These are phyloP conservation scores for Helicoverpa assulta DNA, from an alignment of 2,888 invertebrate genomes.

Conservation along the genomic window DNA sequence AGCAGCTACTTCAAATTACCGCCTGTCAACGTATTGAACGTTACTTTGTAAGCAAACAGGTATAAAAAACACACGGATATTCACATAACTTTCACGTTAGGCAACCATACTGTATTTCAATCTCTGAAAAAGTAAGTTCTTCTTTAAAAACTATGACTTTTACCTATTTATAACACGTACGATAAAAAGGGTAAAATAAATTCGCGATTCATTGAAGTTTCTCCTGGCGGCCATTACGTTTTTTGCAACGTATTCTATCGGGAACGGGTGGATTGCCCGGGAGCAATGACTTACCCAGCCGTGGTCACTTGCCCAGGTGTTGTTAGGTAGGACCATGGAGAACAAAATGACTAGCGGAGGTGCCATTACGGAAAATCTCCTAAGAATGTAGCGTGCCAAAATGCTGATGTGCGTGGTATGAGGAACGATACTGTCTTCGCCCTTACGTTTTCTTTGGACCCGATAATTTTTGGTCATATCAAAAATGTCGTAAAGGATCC, in stretches of 20 bases:
- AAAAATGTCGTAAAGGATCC: too few relatives aligned
- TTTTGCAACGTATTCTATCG: slow-evolving; percentile 56
- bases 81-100: slow-evolving; percentile 10
- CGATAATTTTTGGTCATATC: too few relatives aligned
- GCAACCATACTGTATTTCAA: slow-evolving; percentile 7
- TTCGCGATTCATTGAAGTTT: slow-evolving; percentile 53
- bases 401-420: too few relatives aligned
- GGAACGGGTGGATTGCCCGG: slow-evolving; percentile 57
- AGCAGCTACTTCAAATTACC: slow-evolving; percentile 53
- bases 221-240: slow-evolving; percentile 45
- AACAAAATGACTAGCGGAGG: too few relatives aligned
- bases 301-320: slow-evolving; percentile 51
- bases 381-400: too few relatives aligned
- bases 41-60: slow-evolving; percentile 16
- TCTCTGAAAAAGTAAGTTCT: slow-evolving; percentile 17
- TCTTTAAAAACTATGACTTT: not conserved
- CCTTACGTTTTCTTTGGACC: too few relatives aligned
- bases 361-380: too few relatives aligned
- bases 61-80: slow-evolving; percentile 34
- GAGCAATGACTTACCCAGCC: slow-evolving; percentile 55
- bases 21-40: slow-evolving; percentile 49
- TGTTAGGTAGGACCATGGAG: slow-evolving; percentile 4
- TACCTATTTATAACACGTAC: slow-evolving; percentile 16
- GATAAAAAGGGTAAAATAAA: slow-evolving; percentile 31
- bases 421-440: too few relatives aligned